phyloP scores from a whole-genome alignment of 2,888 invertebrate genomes.

The Catocala fraxini region DNA sequence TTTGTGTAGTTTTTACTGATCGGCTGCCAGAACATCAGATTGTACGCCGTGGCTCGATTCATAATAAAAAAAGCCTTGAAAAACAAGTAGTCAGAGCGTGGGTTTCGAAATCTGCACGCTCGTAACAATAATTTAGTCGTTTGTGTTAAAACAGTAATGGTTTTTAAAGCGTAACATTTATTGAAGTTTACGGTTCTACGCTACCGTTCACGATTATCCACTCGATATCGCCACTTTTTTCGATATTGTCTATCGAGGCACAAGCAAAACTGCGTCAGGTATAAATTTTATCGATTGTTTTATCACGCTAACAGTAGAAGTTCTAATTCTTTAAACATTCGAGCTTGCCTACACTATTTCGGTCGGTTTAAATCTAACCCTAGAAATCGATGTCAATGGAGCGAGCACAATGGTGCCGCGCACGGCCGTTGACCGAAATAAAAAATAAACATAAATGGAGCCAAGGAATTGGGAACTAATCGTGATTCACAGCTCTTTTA shows the following conservation, averaged over 20 bases:
- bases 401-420: constrained; percentile 71
- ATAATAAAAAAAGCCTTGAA: constrained; percentile 64
- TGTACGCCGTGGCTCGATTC: constrained; percentile 53
- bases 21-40: constrained; percentile 66
- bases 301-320: constrained; percentile 39
- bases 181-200: constrained; percentile 51
- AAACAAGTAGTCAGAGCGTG: constrained; percentile 64
- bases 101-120: constrained; percentile 65
- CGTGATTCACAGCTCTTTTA: constrained; percentile 64
- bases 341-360: constrained; percentile 46
- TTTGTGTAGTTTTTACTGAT: constrained; percentile 65
- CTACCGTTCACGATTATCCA: constrained; percentile 49
- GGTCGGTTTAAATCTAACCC: constrained; percentile 72
- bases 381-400: constrained; percentile 81
- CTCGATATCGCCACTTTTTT: constrained; percentile 25
- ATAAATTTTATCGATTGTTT: constrained; percentile 24
- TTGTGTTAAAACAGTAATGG: constrained; percentile 56
- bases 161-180: constrained; percentile 54
- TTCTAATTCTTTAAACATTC: constrained; percentile 11
- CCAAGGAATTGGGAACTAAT: constrained; percentile 74
- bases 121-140: constrained; percentile 53
- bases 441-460: constrained; percentile 74
- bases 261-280: background rate
- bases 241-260: constrained; percentile 2
- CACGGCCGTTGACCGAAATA: constrained; percentile 83